A percentile compares a stretch with the other conserved stretches of the same genome.
Evolutionary conservation across 2,888 invertebrate genomes (phyloP).

Genomic region (Orgyia antiqua): DNA sequence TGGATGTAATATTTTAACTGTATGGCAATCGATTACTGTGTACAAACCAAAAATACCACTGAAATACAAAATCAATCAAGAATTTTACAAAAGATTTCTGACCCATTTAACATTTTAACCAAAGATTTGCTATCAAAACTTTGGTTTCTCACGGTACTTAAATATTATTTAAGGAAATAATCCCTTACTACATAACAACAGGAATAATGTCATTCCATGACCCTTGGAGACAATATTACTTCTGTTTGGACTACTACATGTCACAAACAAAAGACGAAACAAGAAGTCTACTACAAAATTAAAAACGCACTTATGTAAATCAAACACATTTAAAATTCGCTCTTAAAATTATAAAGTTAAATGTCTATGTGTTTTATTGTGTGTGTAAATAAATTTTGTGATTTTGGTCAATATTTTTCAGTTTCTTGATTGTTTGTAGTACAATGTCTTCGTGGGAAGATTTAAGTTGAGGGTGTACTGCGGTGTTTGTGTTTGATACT

Average conservation of each 20-base stretch:
- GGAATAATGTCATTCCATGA: slow-evolving; percentile 42
- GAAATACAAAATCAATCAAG: not conserved
- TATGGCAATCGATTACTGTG: too few species aligned
- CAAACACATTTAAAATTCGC: slow-evolving; percentile 12
- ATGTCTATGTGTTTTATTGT: slow-evolving; percentile 5
- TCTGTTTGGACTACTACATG: slow-evolving; percentile 51
- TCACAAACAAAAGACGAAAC: slow-evolving; percentile 34
- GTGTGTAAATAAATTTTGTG: slow-evolving; percentile 10
- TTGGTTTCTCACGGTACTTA: slow-evolving; percentile 46
- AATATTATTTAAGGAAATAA: slow-evolving; percentile 35
- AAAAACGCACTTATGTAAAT: not conserved
- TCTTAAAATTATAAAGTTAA: too few species aligned
- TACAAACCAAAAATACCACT: not conserved
- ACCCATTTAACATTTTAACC: slow-evolving; percentile 25
- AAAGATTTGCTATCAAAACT: too few species aligned
- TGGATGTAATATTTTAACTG: too few species aligned
- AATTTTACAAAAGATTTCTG: slow-evolving; percentile 13
- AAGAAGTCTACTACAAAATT: slow-evolving; percentile 23
- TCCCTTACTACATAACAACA: slow-evolving; percentile 45
- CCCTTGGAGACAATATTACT: slow-evolving; percentile 53
- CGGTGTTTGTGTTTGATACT: slow-evolving; percentile 36
- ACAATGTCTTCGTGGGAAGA: slow-evolving; percentile 57
- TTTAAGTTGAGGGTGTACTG: slow-evolving; percentile 34
- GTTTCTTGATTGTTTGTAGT: slow-evolving; percentile 52
- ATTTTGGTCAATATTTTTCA: slow-evolving; percentile 47